Conservation (phyloP, 1,140 invertebrate genomes). For the Bombyx mandarina region DNA sequence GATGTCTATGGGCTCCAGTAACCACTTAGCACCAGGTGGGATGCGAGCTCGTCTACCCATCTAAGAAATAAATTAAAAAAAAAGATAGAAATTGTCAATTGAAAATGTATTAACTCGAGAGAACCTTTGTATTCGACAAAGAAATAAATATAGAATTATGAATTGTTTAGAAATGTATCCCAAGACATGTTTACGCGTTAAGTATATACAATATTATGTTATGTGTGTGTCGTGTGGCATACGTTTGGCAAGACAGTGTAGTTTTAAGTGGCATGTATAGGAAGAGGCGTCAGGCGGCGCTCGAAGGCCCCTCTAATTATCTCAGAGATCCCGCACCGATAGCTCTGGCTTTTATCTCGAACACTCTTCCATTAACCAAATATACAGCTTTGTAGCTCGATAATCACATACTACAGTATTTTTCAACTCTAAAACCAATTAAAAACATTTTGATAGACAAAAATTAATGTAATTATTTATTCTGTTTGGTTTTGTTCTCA, state of each 20-base stretch:
- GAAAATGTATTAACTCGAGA: no score
- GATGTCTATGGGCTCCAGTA: no score
- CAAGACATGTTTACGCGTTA: no score
- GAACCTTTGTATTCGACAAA: no score
- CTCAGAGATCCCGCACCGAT: constrained; percentile 41
- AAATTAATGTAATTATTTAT: constrained; percentile 52
- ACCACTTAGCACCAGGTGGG: no score
- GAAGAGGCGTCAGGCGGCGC: constrained; percentile 27
- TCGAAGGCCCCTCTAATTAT: constrained; percentile 56
- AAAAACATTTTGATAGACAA: constrained; percentile 69
- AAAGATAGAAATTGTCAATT: no score
- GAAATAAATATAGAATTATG: no score
- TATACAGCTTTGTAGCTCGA: constrained; percentile 56
- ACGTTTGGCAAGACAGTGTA: constrained; percentile 32
- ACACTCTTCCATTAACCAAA: constrained; percentile 67
- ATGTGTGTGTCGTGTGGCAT: not conserved
- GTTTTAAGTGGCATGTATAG: constrained; percentile 60
- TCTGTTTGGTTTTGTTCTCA: constrained; percentile 26
- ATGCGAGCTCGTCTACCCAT: no score
- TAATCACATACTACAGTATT: constrained; percentile 63
- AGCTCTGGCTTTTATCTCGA: constrained; percentile 61
- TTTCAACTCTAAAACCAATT: constrained; percentile 60
- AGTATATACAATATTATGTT: no score
- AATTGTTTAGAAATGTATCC: no score
- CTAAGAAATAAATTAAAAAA: no score